These are phyloP conservation scores for Miopithecus talapoin DNA, from an alignment of 2,797 vertebrate species.

Conservation along the genomic window DNA sequence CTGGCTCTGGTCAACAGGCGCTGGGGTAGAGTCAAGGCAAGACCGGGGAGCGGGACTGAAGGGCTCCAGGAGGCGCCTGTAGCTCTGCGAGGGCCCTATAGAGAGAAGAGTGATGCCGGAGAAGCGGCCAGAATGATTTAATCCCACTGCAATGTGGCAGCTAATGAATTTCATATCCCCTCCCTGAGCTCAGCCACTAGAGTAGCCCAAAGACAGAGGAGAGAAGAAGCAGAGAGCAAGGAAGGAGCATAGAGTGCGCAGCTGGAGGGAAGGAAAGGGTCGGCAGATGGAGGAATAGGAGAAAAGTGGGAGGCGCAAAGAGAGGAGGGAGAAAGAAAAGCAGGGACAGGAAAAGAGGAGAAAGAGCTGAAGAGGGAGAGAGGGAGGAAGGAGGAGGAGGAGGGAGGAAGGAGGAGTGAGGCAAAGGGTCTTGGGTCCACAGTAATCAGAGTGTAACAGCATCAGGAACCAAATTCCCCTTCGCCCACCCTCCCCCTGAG, in stretches of 20 bases:
- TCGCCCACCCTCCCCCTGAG: too few species aligned
- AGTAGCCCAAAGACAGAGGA: background rate
- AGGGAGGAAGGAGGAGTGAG: too few species aligned
- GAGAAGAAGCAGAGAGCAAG: background rate
- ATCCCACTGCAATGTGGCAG: conserved; percentile 52
- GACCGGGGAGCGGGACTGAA: background rate
- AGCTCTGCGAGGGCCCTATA: background rate
- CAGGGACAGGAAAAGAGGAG: background rate
- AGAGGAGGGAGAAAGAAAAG: background rate
- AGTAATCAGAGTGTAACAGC: background rate
- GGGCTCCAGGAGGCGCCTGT: background rate
- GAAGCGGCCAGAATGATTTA: conserved; percentile 56
- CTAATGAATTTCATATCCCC: conserved; percentile 58
- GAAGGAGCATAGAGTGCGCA: background rate
- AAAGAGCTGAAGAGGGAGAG: background rate
- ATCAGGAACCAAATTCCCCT: background rate
- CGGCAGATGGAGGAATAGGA: accelerated
- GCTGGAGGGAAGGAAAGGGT: background rate
- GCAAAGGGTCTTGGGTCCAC: background rate
- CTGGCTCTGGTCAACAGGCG: background rate
- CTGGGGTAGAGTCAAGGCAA: accelerated
- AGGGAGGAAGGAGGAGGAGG: background rate
- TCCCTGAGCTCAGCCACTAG: conserved; percentile 50
- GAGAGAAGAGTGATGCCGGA: background rate
- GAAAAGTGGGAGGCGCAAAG: background rate